These are phyloP conservation scores for Aptenodytes forsteri DNA, from an alignment of 2,113 vertebrate species.

Conservation along the genomic window DNA sequence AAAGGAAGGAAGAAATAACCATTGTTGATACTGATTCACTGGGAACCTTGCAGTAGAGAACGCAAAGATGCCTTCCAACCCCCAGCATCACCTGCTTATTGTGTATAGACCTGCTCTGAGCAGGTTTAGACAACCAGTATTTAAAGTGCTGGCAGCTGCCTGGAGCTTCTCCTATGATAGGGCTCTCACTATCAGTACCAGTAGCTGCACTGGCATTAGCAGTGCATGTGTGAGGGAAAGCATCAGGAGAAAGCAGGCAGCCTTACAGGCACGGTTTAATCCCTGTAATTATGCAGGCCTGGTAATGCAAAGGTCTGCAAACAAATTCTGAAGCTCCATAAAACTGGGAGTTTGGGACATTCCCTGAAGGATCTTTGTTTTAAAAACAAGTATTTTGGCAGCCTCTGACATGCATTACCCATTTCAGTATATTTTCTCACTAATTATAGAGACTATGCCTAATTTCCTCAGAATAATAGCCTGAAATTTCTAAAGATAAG, in stretches of 20 bases:
- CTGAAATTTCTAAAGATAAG: slow-evolving; percentile 34
- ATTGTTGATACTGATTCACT: not conserved
- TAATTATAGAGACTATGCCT: slow-evolving; percentile 37
- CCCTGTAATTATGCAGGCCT: slow-evolving; percentile 5
- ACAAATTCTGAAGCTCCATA: not conserved
- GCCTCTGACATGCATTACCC: not conserved
- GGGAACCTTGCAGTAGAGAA: not conserved
- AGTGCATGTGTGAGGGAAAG: not conserved
- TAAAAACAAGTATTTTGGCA: slow-evolving; percentile 41
- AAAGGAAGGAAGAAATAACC: not conserved
- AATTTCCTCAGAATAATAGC: slow-evolving; percentile 42
- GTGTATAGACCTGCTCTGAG: not conserved
- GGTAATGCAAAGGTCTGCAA: slow-evolving; percentile 4
- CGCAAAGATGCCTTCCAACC: not conserved
- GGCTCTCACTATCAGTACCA: not conserved
- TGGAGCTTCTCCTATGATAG: not conserved
- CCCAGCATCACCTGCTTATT: not conserved
- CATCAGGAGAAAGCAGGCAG: not conserved
- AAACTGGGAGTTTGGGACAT: not conserved
- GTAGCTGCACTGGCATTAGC: not conserved
- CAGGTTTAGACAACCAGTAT: slow-evolving; percentile 18
- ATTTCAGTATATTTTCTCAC: slow-evolving; percentile 5
- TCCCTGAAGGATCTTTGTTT: slow-evolving; percentile 14
- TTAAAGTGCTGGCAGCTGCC: not conserved
- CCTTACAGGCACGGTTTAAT: not conserved